Evolutionary conservation across 1,140 invertebrate species (phyloP).

Genomic region (Conopomorpha cramerella): DNA sequence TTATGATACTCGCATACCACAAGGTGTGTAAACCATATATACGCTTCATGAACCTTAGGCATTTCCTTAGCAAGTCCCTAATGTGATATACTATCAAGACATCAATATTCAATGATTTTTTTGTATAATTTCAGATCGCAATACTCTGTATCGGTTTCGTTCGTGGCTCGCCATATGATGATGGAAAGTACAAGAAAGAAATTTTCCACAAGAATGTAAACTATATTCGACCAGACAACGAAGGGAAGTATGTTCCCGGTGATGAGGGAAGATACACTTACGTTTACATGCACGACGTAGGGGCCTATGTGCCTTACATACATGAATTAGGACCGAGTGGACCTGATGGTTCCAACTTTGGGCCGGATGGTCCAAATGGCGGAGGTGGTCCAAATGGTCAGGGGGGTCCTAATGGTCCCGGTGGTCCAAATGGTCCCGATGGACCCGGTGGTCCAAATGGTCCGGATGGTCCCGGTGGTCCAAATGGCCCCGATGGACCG

Average conservation of each 20-base stretch:
- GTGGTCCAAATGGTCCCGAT: slow-evolving; percentile 20
- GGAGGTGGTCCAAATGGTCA: slow-evolving; percentile 15
- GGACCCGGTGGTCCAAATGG: slow-evolving; percentile 22
- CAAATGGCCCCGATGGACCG: slow-evolving; percentile 20
- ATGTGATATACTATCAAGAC: too few species aligned
- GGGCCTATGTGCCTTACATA: slow-evolving; percentile 54
- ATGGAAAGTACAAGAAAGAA: slow-evolving; percentile 47
- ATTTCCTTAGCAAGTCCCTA: too few species aligned
- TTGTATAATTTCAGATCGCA: slow-evolving; percentile 1
- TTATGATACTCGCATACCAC: too few species aligned
- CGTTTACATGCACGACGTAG: slow-evolving; percentile 36
- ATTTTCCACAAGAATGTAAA: slow-evolving; percentile 30
- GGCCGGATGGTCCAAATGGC: slow-evolving; percentile 3
- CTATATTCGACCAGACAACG: slow-evolving; percentile 34
- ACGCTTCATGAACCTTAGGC: too few species aligned
- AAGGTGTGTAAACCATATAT: too few species aligned
- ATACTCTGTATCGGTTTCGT: slow-evolving; percentile 19
- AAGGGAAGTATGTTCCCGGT: slow-evolving; percentile 58
- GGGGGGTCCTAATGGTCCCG: slow-evolving; percentile 23
- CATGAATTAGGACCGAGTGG: slow-evolving; percentile 33
- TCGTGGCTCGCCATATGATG: slow-evolving; percentile 28
- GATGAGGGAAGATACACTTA: slow-evolving; percentile 60
- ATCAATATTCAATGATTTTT: too few species aligned
- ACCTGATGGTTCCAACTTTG: slow-evolving; percentile 22
- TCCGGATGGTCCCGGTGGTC: slow-evolving; percentile 19